Evolutionary conservation across 1,140 invertebrate genomes (phyloP).

Genomic region (Asbolus verrucosus): DNA sequence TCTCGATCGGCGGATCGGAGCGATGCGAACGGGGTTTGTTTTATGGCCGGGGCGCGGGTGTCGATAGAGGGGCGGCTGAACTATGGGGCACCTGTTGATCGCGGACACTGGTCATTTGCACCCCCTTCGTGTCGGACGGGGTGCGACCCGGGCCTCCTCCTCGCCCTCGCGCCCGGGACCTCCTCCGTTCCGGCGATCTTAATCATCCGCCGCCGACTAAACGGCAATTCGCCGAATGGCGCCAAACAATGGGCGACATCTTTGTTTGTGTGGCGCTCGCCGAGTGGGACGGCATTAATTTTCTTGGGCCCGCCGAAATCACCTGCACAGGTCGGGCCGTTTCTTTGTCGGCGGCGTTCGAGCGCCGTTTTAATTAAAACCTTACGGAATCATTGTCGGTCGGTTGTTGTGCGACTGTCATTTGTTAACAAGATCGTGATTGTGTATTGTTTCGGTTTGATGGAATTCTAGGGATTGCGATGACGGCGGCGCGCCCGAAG

Average conservation of each 20-base stretch:
- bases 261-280: too few relatives aligned
- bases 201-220: constrained; percentile 6
- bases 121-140: constrained; percentile 18
- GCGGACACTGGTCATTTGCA: constrained; percentile 39
- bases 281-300: constrained; percentile 26
- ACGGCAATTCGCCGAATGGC: not conserved
- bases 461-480: constrained; percentile 45
- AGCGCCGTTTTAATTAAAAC: constrained; percentile 50
- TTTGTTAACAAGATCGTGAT: constrained; percentile 49
- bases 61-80: constrained; percentile 26
- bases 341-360: constrained; percentile 43
- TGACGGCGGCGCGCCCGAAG: not conserved
- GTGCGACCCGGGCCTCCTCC: not conserved
- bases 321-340: constrained; percentile 27
- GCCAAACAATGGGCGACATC: not conserved
- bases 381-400: constrained; percentile 47
- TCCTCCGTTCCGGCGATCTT: not conserved
- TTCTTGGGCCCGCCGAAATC: constrained; percentile 20
- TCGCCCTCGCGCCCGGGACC: not conserved
- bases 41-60: constrained; percentile 36
- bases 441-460: constrained; percentile 55
- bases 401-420: constrained; percentile 46
- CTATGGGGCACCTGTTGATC: constrained; percentile 41
- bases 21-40: not conserved
- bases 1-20: too few relatives aligned